These are phyloP conservation scores for Odontophorus gujanensis DNA, from an alignment of 2,113 vertebrate genomes.

Conservation along the genomic window DNA sequence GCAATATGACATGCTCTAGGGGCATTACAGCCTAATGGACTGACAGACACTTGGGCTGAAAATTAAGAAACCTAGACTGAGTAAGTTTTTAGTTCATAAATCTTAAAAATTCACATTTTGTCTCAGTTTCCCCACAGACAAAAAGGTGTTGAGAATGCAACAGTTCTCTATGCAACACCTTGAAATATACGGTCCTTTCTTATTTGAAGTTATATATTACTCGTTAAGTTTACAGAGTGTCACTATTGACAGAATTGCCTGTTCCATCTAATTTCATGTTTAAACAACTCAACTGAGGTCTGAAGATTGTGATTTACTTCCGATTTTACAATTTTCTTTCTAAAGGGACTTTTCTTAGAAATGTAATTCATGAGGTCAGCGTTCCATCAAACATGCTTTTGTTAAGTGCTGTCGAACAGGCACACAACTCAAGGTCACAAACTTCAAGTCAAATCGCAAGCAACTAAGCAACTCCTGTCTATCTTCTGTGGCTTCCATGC, in stretches of 20 bases:
- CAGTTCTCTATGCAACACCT: background rate
- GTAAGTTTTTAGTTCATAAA: background rate
- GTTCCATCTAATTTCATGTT: slow-evolving; percentile 16
- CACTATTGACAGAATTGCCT: background rate
- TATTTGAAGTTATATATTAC: background rate
- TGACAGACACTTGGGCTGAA: background rate
- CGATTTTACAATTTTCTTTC: slow-evolving; percentile 14
- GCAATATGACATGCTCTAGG: background rate
- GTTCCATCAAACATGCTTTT: slow-evolving; percentile 74
- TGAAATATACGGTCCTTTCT: background rate
- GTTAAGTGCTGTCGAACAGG: slow-evolving; percentile 59
- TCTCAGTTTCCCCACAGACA: background rate
- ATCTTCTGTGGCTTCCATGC: slow-evolving; percentile 18
- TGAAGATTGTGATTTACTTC: slow-evolving; percentile 49
- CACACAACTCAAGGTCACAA: slow-evolving; percentile 73
- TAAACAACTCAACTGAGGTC: slow-evolving; percentile 10
- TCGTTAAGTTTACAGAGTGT: background rate
- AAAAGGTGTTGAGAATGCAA: background rate
- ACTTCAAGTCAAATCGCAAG: slow-evolving; percentile 66
- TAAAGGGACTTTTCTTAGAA: background rate
- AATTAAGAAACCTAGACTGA: background rate
- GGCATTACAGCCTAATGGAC: background rate
- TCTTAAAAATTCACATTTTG: background rate
- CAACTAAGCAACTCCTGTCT: slow-evolving; percentile 56
- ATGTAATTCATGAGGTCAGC: slow-evolving; percentile 56